Base-by-base conservation (phyloP, 23 tunicate species). In the Ascidia mentula region DNA sequence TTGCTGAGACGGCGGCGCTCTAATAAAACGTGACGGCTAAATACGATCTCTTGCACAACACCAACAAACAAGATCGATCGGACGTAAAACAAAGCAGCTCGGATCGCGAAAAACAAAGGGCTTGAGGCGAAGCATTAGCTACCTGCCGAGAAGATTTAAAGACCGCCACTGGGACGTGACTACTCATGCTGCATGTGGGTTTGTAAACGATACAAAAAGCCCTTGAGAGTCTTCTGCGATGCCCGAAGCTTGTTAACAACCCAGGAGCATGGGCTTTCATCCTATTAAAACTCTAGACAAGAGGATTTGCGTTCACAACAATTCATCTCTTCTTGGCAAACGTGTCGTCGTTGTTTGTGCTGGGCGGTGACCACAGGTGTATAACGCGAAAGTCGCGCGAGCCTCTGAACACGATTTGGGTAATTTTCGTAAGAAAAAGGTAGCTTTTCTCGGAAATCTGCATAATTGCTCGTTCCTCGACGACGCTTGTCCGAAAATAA, bases 21-120 rank as follows among this genome's bases (percentile, higher is more conserved):
- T 53, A 53, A 53, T 53, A 53, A 53, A 53, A 53, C 65, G 65
- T 53, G 65, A 53, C 65, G 65, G 65, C 65, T 53, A 53, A 53
- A 53, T 53, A 53, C 65, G 65, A 53, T 26, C 65, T 26, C 4
- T 20, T 9, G 4, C 24, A 28, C 65, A 53, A 28, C 65, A 28
- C 22, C 65, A 53, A 53, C 65, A 53, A 53, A 53, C 65, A 53
- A 53, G 22, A 1, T 26, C 65, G 65, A 5, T 9, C 65, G 13
- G 7, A 3, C 65, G 65, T 9, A 53, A 53, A 53, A 53, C 65
- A 53, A 53, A 53, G 24, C 22, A 53, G 65, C 65, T n/a, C 65
- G 24, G 28, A 53, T 5, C 65, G 7, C 65, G 65, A 53, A 53
- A 42, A 53, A 53, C 65, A 53, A 53, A 53, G 65, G 13, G 65